Base-by-base conservation (phyloP, 2,888 invertebrate genomes). In the Chaitophorus viminalis region DNA sequence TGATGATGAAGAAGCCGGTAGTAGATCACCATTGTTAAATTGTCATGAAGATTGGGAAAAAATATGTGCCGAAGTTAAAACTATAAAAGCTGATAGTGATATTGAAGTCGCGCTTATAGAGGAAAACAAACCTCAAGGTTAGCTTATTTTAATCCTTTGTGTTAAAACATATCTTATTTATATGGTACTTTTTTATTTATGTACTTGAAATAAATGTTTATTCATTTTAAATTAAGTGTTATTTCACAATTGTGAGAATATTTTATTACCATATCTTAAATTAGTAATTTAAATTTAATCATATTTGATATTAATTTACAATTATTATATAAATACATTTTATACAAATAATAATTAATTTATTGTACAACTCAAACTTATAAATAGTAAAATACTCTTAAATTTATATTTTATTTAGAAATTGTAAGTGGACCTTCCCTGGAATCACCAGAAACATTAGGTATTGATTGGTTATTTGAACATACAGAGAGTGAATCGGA, bases 381-480 rank as follows among this genome's bases (percentile, higher is more conserved):
- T 14, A 14, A 14, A 46, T 46, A 14, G 11, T 14, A 46, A 46
- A 14, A 46, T 31, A 81, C 21, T 31, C 29, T 6, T 31, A n/a
- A 18, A 18, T 68, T 29, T 33, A 4, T 70, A n/a, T 74, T 84
- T 60, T 25, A 31, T 79, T 81, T 87, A 87, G 87, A 87, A 74
- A 74, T 74, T 74, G 78, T 39, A 33, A 39, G 25, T 36, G 68
- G 76, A 81, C 52, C 72, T 46, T 31, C 70, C 21, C 18, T 82
- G 31, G 81, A 86, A 60, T 89, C 89, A 11, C 86, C 88, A 70
- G 81, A 76, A 74, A 82, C 81, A 29, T 89, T 94, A 79, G 94
- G 94, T 78, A 92, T 95, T 88, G 94, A 94, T 91, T 94, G 94
- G 93, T 91, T 94, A 82, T 95, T 94, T 91, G 93, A 93, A 89